phyloP scores from a whole-genome alignment of 2,797 vertebrate species.

The Cynopterus sphinx region DNA sequence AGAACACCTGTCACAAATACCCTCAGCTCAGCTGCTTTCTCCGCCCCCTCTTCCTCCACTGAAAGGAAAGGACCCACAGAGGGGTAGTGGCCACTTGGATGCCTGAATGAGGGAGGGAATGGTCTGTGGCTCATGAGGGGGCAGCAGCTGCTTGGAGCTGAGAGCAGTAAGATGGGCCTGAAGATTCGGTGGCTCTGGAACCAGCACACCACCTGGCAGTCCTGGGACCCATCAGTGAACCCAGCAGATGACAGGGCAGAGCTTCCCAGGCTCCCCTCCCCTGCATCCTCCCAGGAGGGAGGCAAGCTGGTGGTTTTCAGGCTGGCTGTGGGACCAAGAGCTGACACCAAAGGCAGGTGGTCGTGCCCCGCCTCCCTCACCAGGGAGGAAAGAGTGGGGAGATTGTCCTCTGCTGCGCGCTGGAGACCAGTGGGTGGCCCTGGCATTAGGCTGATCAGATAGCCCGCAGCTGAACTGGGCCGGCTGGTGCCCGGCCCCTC shows the following conservation, averaged over 20 bases:
- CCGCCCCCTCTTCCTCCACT: background rate
- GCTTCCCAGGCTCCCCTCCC: background rate
- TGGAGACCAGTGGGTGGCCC: background rate
- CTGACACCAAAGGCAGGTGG: background rate
- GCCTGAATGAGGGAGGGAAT: background rate
- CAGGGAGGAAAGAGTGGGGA: background rate
- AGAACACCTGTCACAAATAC: background rate
- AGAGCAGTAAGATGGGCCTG: background rate
- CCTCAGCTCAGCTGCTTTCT: background rate
- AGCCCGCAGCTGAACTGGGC: constrained; percentile 1
- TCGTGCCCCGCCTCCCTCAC: background rate
- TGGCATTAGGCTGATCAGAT: background rate
- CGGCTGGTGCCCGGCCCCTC: background rate
- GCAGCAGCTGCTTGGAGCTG: background rate
- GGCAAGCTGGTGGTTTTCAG: background rate
- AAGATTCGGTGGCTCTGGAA: background rate
- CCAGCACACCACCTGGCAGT: background rate
- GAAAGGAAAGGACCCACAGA: background rate
- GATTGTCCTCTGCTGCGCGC: background rate
- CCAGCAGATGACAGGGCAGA: background rate
- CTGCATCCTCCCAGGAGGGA: background rate
- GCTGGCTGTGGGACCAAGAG: background rate
- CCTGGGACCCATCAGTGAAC: background rate
- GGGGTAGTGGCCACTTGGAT: background rate
- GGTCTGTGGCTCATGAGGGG: background rate